phyloP scores from a whole-genome alignment of 1,140 invertebrate species.

The Brachionus rotundiformis region DNA sequence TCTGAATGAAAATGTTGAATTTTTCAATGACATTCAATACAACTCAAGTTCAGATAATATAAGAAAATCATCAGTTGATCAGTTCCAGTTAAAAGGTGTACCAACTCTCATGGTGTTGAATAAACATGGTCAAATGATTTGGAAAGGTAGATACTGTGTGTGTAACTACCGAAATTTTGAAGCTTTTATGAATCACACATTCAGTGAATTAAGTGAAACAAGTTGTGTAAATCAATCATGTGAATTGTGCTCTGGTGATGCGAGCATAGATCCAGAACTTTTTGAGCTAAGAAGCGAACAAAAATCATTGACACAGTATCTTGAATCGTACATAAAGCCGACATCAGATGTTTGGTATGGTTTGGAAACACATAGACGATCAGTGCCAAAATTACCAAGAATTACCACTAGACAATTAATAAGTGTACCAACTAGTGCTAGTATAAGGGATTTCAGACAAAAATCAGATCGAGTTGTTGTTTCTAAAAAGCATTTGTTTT shows the following conservation, averaged over 20 bases:
- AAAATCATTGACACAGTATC: conserved; percentile 30
- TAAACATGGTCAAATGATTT: conserved; percentile 59
- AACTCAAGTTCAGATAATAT: background rate
- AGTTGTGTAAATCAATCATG: conserved; percentile 2
- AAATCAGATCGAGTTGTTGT: background rate
- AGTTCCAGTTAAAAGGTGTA: conserved; percentile 39
- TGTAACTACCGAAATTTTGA: conserved; percentile 60
- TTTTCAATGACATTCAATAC: conserved; percentile 49
- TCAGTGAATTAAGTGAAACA: background rate
- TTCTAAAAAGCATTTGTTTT: conserved; percentile 5
- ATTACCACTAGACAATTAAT: conserved; percentile 39
- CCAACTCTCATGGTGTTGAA: conserved; percentile 31
- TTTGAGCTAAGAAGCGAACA: conserved; percentile 30
- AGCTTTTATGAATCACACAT: conserved; percentile 58
- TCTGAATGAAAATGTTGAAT: background rate
- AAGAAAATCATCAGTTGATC: background rate
- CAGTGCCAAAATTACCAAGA: conserved; percentile 15
- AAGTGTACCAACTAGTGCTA: conserved; percentile 31
- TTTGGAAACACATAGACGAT: background rate
- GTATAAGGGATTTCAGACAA: background rate
- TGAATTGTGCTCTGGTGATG: conserved; percentile 13
- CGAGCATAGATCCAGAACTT: conserved; percentile 29
- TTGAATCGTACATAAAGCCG: conserved; percentile 36
- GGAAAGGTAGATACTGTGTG: conserved; percentile 62
- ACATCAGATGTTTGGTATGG: conserved; percentile 29